Evolutionary conservation across 1,140 invertebrate species (phyloP), one percentile per base, ranked within the genome.

Genomic region (Drosophila nasuta): DNA sequence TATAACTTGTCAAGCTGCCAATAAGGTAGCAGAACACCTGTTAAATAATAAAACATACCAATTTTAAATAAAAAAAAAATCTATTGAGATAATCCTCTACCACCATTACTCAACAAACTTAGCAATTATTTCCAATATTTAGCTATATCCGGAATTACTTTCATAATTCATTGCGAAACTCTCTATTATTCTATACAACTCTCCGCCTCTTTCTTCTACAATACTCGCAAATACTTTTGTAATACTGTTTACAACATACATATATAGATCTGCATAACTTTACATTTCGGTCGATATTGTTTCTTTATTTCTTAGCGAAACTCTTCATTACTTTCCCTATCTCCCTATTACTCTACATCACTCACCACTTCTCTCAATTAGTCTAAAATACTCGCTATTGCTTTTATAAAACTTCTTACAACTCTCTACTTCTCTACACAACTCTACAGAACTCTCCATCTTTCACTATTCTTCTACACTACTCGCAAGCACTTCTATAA

Each of bases 371-470:
- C 3, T 46, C 13, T 46, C 1, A 5, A 46, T 6, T 46, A 13
- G 3, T 6, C 43, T 46, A 4, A 5, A 46, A 3, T 46, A 46
- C n/a, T 46, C 15, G 13, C 11, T 6, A 45, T 6, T 17, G 15
- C n/a, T 20, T 48, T 17, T 48, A 48, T 15, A 20, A 6, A 2
- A 8, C 1, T 48, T 17, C 13, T 7, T 17, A 20, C 13, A 15
- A 25, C 6, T 48, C 46, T 48, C 5, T 15, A 48, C 2, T 48
- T 8, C 17, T 48, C 46, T 48, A 48, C 46, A 48, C 46, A 15
- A 48, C 46, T 48, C 46, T 48, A 48, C 46, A 48, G 5, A 15
- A 48, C 15, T 48, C 46, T 46, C 13, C 17, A 48, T 13, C 5
- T 5, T 5, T 13, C 17, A 8, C 13, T n/a, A 45, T 5, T 45